phyloP scores from a whole-genome alignment of 2,888 invertebrate genomes.

The Cephus rjabovi region DNA sequence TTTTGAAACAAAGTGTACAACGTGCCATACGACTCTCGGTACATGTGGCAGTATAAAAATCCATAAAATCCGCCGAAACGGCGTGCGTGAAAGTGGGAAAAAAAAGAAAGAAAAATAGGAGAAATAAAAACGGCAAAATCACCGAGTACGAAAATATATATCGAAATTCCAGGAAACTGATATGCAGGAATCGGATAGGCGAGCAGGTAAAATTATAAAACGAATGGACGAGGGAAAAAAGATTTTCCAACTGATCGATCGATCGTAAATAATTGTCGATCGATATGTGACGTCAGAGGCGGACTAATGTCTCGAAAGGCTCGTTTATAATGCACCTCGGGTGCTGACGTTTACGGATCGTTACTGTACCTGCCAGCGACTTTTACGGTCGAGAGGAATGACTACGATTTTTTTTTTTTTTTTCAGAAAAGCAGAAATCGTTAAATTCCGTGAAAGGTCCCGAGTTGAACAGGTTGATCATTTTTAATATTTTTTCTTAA shows the following conservation, averaged over 20 bases:
- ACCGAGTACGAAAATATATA: neutral
- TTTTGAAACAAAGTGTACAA: neutral
- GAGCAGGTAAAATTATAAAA: neutral
- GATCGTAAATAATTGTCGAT: neutral
- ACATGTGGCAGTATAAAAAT: neutral
- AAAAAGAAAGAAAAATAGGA: neutral
- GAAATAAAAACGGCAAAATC: neutral
- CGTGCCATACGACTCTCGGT: neutral
- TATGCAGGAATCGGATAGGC: neutral
- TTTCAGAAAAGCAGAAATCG: constrained; percentile 13
- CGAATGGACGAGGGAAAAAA: neutral
- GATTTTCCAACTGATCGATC: neutral
- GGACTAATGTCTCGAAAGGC: neutral
- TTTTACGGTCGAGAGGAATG: constrained; percentile 10
- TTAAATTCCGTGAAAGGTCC: neutral
- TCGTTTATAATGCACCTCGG: constrained; percentile 2
- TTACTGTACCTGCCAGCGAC: constrained; percentile 4
- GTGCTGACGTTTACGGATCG: constrained; percentile 1
- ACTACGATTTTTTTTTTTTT: neutral
- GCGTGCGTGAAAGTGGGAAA: neutral
- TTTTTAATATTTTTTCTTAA: neutral
- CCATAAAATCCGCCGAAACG: neutral
- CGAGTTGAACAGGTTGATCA: neutral
- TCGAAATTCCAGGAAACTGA: neutral
- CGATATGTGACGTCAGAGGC: neutral